Evolutionary conservation across 2,113 vertebrate species (phyloP).

Genomic region (Potamarius usumacintae): DNA sequence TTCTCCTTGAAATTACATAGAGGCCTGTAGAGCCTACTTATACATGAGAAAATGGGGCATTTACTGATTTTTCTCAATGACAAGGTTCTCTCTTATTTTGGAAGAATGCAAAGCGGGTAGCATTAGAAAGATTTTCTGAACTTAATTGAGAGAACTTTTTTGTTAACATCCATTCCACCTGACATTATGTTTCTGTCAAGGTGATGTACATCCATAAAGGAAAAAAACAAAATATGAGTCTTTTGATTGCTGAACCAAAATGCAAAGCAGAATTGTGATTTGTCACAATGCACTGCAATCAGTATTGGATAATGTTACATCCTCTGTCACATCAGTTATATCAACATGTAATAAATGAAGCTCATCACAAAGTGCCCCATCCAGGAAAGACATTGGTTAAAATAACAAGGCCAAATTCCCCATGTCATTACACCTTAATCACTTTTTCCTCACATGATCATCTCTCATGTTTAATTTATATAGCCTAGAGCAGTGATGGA

Average conservation of each 20-base stretch:
- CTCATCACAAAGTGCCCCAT: background rate
- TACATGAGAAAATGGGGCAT: background rate
- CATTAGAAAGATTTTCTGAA: background rate
- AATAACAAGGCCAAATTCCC: background rate
- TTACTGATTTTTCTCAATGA: constrained; percentile 1
- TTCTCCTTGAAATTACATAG: constrained; percentile 31
- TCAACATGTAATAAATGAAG: background rate
- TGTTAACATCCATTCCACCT: background rate
- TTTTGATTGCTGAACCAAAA: background rate
- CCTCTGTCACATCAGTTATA: background rate
- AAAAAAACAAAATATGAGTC: background rate
- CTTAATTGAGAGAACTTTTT: background rate
- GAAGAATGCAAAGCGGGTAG: background rate
- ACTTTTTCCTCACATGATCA: background rate
- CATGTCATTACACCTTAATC: background rate
- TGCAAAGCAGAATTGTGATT: background rate
- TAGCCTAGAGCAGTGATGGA: background rate
- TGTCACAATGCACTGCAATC: too few relatives aligned
- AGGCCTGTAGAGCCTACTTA: constrained; percentile 32
- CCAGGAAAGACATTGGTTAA: background rate
- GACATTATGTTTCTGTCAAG: background rate
- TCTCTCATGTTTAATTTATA: background rate
- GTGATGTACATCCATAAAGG: background rate
- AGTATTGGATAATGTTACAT: too few relatives aligned
- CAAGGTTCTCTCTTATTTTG: background rate